Evolutionary conservation across 2,797 vertebrate species (phyloP).

Genomic region (Spheniscus humboldti): DNA sequence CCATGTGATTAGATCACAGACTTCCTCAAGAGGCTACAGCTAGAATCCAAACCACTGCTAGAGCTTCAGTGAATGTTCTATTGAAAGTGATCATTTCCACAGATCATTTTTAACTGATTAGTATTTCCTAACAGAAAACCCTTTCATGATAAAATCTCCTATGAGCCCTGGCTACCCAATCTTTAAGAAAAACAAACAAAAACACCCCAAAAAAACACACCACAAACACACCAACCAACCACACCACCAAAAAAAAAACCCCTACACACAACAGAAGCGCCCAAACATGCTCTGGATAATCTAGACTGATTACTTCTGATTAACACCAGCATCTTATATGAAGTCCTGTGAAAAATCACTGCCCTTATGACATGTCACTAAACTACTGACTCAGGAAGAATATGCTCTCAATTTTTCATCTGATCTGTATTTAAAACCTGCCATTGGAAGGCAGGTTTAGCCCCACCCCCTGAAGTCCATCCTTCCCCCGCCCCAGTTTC

Average conservation of each 20-base stretch:
- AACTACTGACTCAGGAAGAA: not conserved
- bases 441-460: not conserved
- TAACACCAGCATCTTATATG: not conserved
- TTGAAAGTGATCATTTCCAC: not conserved
- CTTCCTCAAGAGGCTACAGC: not conserved
- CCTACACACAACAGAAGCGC: too few relatives aligned
- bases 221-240: not conserved
- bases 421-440: not conserved
- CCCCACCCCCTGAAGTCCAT: not conserved
- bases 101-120: not conserved
- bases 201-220: too few relatives aligned
- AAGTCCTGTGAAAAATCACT: not conserved
- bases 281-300: not conserved
- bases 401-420: not conserved
- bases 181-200: not conserved
- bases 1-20: not conserved
- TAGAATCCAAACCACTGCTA: not conserved
- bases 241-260: not conserved
- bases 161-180: not conserved
- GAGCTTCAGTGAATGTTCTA: not conserved
- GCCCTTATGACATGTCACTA: not conserved
- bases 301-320: not conserved
- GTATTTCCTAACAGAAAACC: not conserved
- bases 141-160: not conserved
- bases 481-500: not conserved